Conservation (phyloP, 2,113 vertebrate genomes). For the Leptosomus discolor region DNA sequence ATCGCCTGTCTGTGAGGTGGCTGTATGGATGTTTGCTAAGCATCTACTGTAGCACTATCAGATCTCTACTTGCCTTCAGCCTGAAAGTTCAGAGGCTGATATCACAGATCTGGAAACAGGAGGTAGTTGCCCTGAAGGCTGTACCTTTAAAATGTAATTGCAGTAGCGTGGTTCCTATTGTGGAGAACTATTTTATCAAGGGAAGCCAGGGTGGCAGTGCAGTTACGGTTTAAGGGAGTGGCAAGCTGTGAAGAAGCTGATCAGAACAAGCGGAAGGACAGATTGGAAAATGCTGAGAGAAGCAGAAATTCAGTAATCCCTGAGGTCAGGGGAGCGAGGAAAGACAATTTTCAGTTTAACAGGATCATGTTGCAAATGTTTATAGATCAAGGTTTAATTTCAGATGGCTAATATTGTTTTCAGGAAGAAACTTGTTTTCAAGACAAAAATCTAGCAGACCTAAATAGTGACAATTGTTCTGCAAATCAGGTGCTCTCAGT, state of each 20-base stretch:
- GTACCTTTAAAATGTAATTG: neutral
- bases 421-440: neutral
- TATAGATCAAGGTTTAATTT: neutral
- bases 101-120: neutral
- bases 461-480: neutral
- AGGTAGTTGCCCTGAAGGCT: neutral
- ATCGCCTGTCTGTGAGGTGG: neutral
- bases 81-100: neutral
- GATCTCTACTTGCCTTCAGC: neutral
- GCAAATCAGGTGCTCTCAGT: neutral
- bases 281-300: neutral
- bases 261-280: neutral
- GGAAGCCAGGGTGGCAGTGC: neutral
- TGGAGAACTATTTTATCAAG: neutral
- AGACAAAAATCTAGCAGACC: neutral
- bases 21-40: neutral
- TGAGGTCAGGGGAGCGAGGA: neutral
- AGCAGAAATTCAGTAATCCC: neutral
- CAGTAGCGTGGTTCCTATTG: neutral
- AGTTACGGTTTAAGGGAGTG: neutral
- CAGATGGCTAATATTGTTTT: neutral
- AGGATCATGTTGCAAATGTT: neutral
- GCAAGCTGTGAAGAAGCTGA: neutral
- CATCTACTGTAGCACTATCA: neutral
- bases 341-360: neutral